These are phyloP conservation scores for Habroteleia sp. DNA, from an alignment of 2,888 invertebrate species.

Conservation along the genomic window DNA sequence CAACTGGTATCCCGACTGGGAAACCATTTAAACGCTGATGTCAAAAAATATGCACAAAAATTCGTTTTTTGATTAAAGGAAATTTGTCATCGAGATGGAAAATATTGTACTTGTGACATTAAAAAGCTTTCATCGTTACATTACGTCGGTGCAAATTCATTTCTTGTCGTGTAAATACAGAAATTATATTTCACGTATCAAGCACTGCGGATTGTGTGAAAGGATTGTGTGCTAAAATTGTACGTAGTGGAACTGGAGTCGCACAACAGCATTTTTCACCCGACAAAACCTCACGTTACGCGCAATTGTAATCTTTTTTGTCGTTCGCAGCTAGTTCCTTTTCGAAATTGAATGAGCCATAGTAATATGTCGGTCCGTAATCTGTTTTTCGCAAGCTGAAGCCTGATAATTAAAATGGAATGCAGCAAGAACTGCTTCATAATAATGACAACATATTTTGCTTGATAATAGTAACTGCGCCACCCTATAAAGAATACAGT, in stretches of 20 bases:
- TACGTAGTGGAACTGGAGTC: conserved; percentile 10
- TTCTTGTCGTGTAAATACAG: conserved; percentile 39
- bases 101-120: conserved; percentile 29
- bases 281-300: neutral
- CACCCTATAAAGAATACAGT: no score
- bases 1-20: conserved; percentile 2
- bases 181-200: conserved; percentile 39
- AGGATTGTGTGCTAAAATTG: conserved; percentile 8
- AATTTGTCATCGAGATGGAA: conserved; percentile 43
- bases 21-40: conserved; percentile 14
- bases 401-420: no score
- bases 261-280: conserved; percentile 19
- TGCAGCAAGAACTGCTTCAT: no score
- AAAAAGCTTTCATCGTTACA: conserved; percentile 48
- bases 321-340: no score
- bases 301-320: conserved; percentile 24
- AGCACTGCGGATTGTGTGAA: conserved; percentile 8
- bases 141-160: conserved; percentile 19
- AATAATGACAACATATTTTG: no score
- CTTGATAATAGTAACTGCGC: no score
- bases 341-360: no score
- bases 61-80: conserved; percentile 38
- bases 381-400: no score
- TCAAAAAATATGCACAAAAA: conserved; percentile 16
- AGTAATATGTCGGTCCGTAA: no score